Base-by-base conservation (phyloP, 2,113 vertebrate species). In the Aldabrachelys gigantea region DNA sequence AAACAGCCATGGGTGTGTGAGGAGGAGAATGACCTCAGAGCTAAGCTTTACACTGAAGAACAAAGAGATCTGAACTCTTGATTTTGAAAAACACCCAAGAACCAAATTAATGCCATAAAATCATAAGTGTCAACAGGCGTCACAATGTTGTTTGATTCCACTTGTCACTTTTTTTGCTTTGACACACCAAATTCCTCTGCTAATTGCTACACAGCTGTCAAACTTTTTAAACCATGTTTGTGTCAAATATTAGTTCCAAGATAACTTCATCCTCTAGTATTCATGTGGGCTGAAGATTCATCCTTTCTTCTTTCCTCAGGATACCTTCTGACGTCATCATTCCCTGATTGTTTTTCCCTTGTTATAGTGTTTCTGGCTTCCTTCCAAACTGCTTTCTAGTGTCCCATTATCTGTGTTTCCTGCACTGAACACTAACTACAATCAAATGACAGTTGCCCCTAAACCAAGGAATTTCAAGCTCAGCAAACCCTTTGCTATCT, bases 51-150 rank as follows among this genome's bases (percentile, higher is more conserved):
- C 95, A 85, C 5, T 4, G 85, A 85, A 97, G 86, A 95, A 95
- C 91, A 98, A 96, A 97, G 93, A 90, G 91, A 93, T 91, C 82
- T 41, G 54, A 1, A 80, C 57, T 31, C 59, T 82, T 96, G 88
- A 94, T 93, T 83, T 90, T 90, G 65, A 96, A 97, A 98, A 98
- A 95, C 94, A 95, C 78, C 27, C 80, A 4, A 24, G 65, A 78
- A 88, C 89, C 87, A 69, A 92, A 88, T 6, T 13, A 59, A 72
- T 53, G 91, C 90, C 94, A 84, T 29, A 84, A 90, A 56, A 29
- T 94, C 89, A 52, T 27, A 50, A 87, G 90, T 38, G 83, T 21
- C 92, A 85, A 31, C 75, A 41, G 72, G 7, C 85, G 76, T 97
- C 97, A 96, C 6, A 10, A 25, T 0, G 27, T 13, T 91, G 94